Conservation (phyloP, 1,140 invertebrate genomes). For the Micrasema minimum region DNA sequence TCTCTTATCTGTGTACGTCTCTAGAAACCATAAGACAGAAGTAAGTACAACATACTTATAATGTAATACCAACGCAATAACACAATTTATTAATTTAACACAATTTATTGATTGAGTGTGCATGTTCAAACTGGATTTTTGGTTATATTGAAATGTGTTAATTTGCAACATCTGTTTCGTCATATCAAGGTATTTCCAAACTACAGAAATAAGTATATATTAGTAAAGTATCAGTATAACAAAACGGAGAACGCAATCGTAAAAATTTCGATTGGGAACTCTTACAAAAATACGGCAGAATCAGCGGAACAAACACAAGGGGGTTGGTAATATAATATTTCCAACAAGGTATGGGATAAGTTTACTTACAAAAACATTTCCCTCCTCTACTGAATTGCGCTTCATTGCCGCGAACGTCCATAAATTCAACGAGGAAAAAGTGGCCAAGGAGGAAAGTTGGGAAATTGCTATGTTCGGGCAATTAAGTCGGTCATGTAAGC, state of each 20-base stretch:
- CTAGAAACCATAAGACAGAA: too few relatives aligned
- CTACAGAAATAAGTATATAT: too few relatives aligned
- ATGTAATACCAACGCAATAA: too few relatives aligned
- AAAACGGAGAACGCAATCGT: neutral
- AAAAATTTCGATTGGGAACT: conserved; percentile 9
- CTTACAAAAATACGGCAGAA: conserved; percentile 12
- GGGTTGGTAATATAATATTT: conserved; percentile 22
- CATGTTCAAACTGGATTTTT: too few relatives aligned
- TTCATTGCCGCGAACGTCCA: conserved; percentile 42
- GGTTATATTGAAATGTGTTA: too few relatives aligned
- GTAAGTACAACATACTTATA: too few relatives aligned
- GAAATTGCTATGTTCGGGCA: conserved; percentile 51
- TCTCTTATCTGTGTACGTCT: too few relatives aligned
- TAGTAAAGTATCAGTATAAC: too few relatives aligned
- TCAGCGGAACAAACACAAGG: conserved; percentile 32
- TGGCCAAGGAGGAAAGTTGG: conserved; percentile 43
- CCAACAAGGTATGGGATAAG: conserved; percentile 31
- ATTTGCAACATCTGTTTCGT: too few relatives aligned
- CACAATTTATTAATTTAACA: too few relatives aligned
- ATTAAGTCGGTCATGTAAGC: conserved; percentile 52
- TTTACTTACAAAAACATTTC: conserved; percentile 33
- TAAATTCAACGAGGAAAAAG: conserved; percentile 42
- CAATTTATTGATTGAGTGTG: too few relatives aligned
- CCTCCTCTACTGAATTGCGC: conserved; percentile 8
- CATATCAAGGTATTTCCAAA: too few relatives aligned